Evolutionary conservation across 2,797 vertebrate species (phyloP).

Genomic region (Parambassis ranga): DNA sequence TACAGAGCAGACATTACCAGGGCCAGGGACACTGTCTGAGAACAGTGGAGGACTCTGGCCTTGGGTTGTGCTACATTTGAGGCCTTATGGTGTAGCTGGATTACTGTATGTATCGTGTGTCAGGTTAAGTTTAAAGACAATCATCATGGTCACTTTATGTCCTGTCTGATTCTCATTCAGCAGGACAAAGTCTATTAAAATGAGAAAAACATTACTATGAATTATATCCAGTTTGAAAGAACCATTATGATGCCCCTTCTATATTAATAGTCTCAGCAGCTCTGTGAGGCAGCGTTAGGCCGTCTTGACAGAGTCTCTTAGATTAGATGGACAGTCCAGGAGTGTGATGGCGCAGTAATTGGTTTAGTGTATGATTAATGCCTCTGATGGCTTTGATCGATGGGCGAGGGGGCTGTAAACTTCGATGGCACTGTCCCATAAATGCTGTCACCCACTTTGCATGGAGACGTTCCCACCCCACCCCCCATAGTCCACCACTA

Average conservation of each 20-base stretch:
- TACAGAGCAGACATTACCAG: constrained; percentile 42
- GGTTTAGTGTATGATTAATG: constrained; percentile 66
- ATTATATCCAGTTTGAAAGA: neutral
- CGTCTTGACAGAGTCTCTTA: constrained; percentile 11
- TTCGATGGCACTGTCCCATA: constrained; percentile 36
- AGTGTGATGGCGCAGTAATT: constrained; percentile 56
- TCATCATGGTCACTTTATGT: neutral
- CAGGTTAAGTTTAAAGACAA: too few relatives aligned
- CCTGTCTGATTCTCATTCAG: neutral
- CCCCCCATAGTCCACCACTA: neutral
- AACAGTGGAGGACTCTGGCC: constrained; percentile 5
- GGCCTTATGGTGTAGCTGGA: neutral
- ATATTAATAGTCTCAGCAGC: constrained; percentile 13
- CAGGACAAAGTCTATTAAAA: neutral
- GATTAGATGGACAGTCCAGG: constrained; percentile 37
- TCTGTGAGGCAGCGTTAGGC: neutral
- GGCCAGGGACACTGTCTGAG: neutral
- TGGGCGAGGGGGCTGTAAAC: constrained; percentile 47
- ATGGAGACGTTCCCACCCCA: neutral
- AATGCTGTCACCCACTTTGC: constrained; percentile 31
- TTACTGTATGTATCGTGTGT: too few relatives aligned
- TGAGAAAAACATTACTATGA: neutral
- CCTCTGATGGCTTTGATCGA: constrained; percentile 46
- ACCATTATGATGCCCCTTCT: neutral
- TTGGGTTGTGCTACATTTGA: neutral